Evolutionary conservation across 2,797 vertebrate species (phyloP).

Genomic region (Tympanoctomys barrerae): DNA sequence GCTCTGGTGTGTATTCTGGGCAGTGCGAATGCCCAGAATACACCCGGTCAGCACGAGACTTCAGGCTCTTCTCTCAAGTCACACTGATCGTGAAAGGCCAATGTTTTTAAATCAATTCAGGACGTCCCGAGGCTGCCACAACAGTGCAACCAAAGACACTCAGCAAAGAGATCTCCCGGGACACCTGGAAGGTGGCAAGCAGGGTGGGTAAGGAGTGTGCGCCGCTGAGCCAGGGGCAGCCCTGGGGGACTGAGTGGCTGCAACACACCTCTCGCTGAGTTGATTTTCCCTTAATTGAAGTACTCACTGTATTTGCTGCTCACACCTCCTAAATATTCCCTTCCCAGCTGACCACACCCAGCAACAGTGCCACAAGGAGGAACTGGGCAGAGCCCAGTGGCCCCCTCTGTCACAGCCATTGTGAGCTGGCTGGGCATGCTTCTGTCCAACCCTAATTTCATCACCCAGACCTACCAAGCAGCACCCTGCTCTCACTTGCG

Average conservation of each 20-base stretch:
- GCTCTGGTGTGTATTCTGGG: background rate
- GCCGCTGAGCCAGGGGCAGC: background rate
- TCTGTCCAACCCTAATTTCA: fast-evolving
- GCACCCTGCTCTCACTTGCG: background rate
- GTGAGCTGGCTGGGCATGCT: fast-evolving
- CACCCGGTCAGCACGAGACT: background rate
- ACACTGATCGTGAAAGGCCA: background rate
- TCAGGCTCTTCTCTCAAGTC: background rate
- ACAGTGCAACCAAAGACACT: background rate
- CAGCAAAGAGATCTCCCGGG: background rate
- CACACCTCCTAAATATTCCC: background rate
- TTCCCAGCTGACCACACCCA: background rate
- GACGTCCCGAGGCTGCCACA: background rate
- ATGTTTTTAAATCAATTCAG: background rate
- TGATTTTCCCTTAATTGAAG: background rate
- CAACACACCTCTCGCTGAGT: background rate
- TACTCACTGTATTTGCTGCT: background rate
- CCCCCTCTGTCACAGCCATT: background rate
- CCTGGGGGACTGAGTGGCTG: background rate
- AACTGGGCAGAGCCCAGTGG: background rate
- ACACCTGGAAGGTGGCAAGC: background rate
- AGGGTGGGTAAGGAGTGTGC: background rate
- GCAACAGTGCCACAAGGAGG: fast-evolving
- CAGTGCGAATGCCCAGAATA: too few relatives aligned
- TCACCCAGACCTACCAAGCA: background rate